Evolutionary conservation across 2,797 vertebrate species (phyloP).

Genomic region (Tolypeutes matacus): DNA sequence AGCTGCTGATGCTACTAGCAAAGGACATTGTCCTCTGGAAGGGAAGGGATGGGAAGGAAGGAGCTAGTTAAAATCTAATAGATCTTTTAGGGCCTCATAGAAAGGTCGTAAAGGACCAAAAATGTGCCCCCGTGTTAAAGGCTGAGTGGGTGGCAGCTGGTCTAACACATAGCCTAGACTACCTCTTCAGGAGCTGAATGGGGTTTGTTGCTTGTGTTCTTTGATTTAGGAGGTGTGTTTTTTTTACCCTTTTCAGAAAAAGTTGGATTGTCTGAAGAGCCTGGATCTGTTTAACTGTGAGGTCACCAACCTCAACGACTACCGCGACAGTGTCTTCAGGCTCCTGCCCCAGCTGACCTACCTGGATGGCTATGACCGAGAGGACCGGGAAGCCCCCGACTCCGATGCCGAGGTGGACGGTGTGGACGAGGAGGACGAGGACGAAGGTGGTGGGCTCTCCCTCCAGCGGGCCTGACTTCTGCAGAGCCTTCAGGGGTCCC

Average conservation of each 20-base stretch:
- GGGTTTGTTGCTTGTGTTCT: slow-evolving; percentile 18
- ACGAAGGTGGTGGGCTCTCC: slow-evolving; percentile 71
- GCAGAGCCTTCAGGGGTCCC: neutral
- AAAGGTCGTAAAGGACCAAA: neutral
- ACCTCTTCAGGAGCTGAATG: slow-evolving; percentile 56
- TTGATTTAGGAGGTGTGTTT: slow-evolving; percentile 61
- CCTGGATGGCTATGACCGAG: slow-evolving; percentile 94
- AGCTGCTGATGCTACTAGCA: neutral
- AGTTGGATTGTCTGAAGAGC: slow-evolving; percentile 95
- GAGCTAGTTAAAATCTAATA: neutral
- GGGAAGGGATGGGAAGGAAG: neutral
- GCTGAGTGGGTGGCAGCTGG: slow-evolving; percentile 18
- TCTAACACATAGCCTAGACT: slow-evolving; percentile 40
- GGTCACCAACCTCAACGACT: slow-evolving; percentile 95
- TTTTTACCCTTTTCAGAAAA: slow-evolving; percentile 90
- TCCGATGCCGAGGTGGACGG: slow-evolving; percentile 95
- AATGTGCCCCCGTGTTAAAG: neutral
- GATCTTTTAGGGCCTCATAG: neutral
- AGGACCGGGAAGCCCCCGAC: slow-evolving; percentile 94
- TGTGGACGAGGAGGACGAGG: slow-evolving; percentile 91
- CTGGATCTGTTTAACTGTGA: slow-evolving; percentile 97
- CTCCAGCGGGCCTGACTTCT: neutral
- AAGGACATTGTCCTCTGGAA: slow-evolving; percentile 1
- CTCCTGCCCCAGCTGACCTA: slow-evolving; percentile 95
- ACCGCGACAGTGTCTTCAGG: slow-evolving; percentile 96